These are phyloP conservation scores for Engystomops pustulosus DNA, from an alignment of 2,113 vertebrate genomes.

Conservation along the genomic window DNA sequence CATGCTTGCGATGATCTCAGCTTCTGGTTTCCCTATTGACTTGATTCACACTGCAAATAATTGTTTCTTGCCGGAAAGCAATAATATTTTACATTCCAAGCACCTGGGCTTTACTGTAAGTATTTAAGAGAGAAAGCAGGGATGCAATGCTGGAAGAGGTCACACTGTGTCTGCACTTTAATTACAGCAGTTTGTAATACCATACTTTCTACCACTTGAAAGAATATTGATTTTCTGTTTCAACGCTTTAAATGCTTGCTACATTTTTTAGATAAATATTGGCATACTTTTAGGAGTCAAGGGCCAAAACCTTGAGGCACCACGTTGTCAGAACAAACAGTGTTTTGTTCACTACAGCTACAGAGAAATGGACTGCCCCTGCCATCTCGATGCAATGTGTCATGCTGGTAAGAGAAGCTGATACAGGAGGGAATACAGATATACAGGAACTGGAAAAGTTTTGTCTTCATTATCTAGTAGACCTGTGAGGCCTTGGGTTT, in stretches of 20 bases:
- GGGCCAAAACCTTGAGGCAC: conserved; percentile 51
- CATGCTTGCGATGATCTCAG: background rate
- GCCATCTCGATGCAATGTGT: conserved; percentile 66
- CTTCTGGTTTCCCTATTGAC: background rate
- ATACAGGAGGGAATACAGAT: conserved; percentile 68
- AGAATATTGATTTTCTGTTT: conserved; percentile 70
- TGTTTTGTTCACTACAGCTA: conserved; percentile 47
- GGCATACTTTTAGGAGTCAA: conserved; percentile 48
- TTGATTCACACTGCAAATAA: background rate
- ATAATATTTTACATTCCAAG: conserved; percentile 30
- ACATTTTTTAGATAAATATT: conserved; percentile 51
- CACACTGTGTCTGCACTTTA: conserved; percentile 37
- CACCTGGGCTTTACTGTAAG: conserved; percentile 37
- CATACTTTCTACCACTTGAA: conserved; percentile 37
- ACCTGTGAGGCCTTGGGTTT: conserved; percentile 75
- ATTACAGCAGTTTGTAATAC: conserved; percentile 27
- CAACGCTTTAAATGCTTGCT: conserved; percentile 70
- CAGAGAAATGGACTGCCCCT: conserved; percentile 69
- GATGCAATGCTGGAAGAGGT: conserved; percentile 20
- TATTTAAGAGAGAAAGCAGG: conserved; percentile 27
- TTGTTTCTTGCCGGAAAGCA: conserved; percentile 6
- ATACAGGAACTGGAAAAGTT: conserved; percentile 85
- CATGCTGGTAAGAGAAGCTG: conserved; percentile 73
- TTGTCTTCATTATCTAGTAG: conserved; percentile 81
- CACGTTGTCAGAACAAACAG: conserved; percentile 49